Evolutionary conservation across 2,797 vertebrate species (phyloP).

Genomic region (Leucoraja ocellata): DNA sequence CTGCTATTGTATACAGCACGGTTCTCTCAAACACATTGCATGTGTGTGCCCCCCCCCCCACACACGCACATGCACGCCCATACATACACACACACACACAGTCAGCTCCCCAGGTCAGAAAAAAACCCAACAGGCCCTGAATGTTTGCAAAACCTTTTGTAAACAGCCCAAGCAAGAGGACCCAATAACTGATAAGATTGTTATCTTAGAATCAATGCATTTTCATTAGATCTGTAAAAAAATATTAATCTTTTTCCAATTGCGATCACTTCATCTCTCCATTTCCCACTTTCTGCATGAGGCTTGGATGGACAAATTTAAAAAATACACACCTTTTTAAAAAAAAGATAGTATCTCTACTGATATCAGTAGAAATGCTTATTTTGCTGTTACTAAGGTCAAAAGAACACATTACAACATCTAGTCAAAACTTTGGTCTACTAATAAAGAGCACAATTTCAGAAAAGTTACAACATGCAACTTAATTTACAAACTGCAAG

Average conservation of each 20-base stretch:
- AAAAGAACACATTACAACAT: slow-evolving; percentile 18
- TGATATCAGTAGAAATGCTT: not conserved
- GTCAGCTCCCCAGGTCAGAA: not conserved
- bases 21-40: not conserved
- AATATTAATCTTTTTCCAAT: not conserved
- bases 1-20: not conserved
- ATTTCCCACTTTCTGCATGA: not conserved
- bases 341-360: slow-evolving; percentile 3
- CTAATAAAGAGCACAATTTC: slow-evolving; percentile 21
- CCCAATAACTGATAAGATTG: slow-evolving; percentile 29
- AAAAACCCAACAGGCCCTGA: not conserved
- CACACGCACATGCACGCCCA: too few relatives aligned
- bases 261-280: not conserved
- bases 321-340: not conserved
- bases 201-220: not conserved
- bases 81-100: not conserved
- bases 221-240: slow-evolving; percentile 33
- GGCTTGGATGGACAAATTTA: slow-evolving; percentile 9
- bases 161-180: not conserved
- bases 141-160: not conserved
- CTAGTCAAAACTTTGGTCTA: slow-evolving; percentile 36
- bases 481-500: slow-evolving; percentile 31
- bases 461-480: slow-evolving; percentile 35
- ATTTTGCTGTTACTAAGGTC: slow-evolving; percentile 10
- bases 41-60: too few relatives aligned